These are phyloP conservation scores for Opisthograptis luteolata DNA, from an alignment of 2,888 invertebrate genomes.

Conservation along the genomic window DNA sequence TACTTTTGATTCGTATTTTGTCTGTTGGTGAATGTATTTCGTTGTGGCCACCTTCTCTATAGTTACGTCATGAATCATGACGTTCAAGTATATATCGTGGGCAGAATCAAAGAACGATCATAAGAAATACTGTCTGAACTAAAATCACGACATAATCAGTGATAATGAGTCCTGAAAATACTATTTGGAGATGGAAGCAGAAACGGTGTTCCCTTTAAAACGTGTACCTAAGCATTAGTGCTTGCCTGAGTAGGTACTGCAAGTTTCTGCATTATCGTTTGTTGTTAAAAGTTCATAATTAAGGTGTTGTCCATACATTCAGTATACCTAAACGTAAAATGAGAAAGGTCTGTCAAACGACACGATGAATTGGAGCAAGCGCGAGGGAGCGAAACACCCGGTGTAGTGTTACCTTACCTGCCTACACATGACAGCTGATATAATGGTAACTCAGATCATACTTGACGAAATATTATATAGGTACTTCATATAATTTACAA, in stretches of 20 bases:
- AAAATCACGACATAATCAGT: too few species aligned
- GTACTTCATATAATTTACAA: constrained; percentile 46
- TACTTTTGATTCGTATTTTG: neutral
- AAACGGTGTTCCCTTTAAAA: too few species aligned
- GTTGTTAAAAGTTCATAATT: constrained; percentile 35
- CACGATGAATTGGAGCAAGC: constrained; percentile 76
- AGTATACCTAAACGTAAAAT: constrained; percentile 62
- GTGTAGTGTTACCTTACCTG: constrained; percentile 66
- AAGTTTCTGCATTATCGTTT: constrained; percentile 48
- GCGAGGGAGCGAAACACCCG: constrained; percentile 75
- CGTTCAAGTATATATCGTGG: neutral
- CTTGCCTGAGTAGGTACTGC: constrained; percentile 41
- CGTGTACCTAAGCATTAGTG: too few species aligned
- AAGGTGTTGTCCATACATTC: constrained; percentile 40
- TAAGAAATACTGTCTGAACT: neutral
- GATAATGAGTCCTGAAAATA: too few species aligned
- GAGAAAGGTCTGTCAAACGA: constrained; percentile 81
- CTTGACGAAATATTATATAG: constrained; percentile 69
- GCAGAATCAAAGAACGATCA: neutral
- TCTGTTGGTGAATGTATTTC: neutral
- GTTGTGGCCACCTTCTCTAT: too few species aligned
- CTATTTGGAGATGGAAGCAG: constrained; percentile 46
- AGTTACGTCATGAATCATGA: too few species aligned
- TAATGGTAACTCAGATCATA: constrained; percentile 62
- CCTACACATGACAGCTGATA: constrained; percentile 72